Evolutionary conservation across 2,113 vertebrate genomes (phyloP).

Genomic region (Lethenteron reissneri): DNA sequence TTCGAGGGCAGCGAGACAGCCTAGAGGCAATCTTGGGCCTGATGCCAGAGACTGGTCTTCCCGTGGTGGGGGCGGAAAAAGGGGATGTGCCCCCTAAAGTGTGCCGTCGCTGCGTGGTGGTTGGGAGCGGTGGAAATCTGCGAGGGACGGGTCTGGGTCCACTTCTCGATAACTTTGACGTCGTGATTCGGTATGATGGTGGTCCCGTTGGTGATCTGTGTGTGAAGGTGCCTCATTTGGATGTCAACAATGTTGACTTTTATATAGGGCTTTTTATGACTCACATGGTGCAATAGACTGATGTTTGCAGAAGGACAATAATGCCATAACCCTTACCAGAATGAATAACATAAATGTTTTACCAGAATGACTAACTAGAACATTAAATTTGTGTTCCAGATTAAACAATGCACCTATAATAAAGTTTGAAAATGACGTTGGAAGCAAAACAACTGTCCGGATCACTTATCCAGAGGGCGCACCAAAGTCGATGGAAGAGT

Average conservation of each 20-base stretch:
- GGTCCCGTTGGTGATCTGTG: not conserved
- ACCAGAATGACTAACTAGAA: not conserved
- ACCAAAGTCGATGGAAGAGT: constrained; percentile 20
- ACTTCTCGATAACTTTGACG: constrained; percentile 33
- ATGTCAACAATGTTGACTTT: not conserved
- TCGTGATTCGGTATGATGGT: constrained; percentile 30
- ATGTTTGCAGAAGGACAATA: not conserved
- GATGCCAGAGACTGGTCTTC: constrained; percentile 21
- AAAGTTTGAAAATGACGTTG: constrained; percentile 28
- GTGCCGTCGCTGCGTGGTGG: constrained; percentile 31
- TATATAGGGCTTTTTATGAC: not conserved
- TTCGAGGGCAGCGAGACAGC: constrained; percentile 23
- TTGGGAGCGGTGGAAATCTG: constrained; percentile 32
- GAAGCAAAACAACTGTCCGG: constrained; percentile 32
- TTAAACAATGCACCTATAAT: constrained; percentile 34
- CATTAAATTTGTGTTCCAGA: constrained; percentile 15
- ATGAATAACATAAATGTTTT: not conserved
- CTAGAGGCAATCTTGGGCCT: constrained; percentile 17
- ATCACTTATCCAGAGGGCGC: constrained; percentile 36
- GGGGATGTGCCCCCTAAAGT: not conserved
- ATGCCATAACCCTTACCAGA: not conserved
- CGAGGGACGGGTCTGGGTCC: constrained; percentile 28
- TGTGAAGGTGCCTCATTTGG: not conserved
- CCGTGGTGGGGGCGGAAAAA: constrained; percentile 12
- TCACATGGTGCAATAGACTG: not conserved